Evolutionary conservation across 2,797 vertebrate genomes (phyloP), one percentile per base, ranked within the genome.

Genomic region (Artibeus jamaicensis): DNA sequence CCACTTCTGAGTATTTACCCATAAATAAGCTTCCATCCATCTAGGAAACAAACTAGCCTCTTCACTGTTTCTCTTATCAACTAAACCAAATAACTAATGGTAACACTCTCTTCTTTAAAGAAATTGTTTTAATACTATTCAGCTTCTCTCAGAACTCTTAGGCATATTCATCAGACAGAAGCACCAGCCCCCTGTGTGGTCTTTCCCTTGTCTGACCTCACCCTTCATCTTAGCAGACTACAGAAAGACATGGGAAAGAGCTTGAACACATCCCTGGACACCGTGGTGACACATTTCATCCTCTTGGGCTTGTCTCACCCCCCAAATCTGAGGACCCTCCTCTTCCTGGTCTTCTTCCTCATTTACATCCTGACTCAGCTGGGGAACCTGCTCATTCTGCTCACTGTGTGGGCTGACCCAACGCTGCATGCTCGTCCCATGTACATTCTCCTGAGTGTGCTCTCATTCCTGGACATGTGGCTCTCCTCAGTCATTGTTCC

Each of bases 381-480:
- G 44, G 98, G 97, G 2, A 98, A 98, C 57, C 78, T 93, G 55
- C 92, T 98, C 68, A 97, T 98, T 39, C 55, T 98, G 42, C 29
- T 98, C 42, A 95, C 95, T 0, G 92, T 98, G 48, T 91, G 85
- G 71, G 84, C 67, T 34, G 96, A 97, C 57, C 74, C 94, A 1
- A 93, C 90, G 55, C 94, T 98, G 14, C 95, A 97, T 2, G 42
- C 88, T 37, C 96, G 32, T 11, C 97, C 97, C n/a, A 98, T 98
- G 98, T 98, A 98, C 84, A 88, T 96, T 2, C 97, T 98, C 2
- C 89, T 98, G 53, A 96, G 85, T 0, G 86, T 96, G 32, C 97
- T 98, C 73, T 98, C 97, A 0, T 95, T 97, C 84, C 81, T 98
- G 37, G 97, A 98, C 78, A 96, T 98, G 93, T 97, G 96, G 86